Evolutionary conservation across 2,113 vertebrate genomes (phyloP).

Genomic region (Dolichallabes microphthalmus): DNA sequence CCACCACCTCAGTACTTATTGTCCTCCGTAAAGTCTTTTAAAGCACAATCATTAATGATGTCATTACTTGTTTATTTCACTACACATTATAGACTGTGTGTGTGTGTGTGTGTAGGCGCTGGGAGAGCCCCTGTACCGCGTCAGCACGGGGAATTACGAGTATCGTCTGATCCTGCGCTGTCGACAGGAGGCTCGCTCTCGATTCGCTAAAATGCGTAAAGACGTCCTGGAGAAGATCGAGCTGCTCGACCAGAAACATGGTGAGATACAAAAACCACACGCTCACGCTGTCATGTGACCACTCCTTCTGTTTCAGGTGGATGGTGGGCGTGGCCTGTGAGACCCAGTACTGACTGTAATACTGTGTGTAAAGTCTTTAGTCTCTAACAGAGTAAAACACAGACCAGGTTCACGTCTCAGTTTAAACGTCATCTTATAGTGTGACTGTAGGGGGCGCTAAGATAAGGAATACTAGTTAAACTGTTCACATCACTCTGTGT

Average conservation of each 20-base stretch:
- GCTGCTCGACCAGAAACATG: constrained; percentile 96
- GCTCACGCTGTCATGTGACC: neutral
- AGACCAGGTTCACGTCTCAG: neutral
- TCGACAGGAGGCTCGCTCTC: constrained; percentile 90
- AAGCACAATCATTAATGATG: neutral
- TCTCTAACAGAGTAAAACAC: neutral
- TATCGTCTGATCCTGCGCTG: constrained; percentile 93
- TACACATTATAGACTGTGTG: neutral
- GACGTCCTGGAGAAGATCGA: constrained; percentile 98
- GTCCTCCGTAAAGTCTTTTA: neutral
- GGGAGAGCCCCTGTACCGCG: constrained; percentile 91
- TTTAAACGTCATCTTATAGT: no score
- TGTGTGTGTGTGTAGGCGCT: constrained; percentile 73
- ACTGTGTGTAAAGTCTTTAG: no score
- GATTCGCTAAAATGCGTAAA: constrained; percentile 98
- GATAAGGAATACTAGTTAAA: neutral
- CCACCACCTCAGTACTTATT: no score
- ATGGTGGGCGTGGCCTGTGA: neutral
- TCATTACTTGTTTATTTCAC: no score
- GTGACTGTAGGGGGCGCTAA: neutral
- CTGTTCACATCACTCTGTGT: neutral
- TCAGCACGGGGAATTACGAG: constrained; percentile 96
- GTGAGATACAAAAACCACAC: constrained; percentile 62
- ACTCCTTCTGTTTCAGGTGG: neutral
- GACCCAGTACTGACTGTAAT: neutral